Conservation (phyloP, 2,888 invertebrate genomes). For the Periphyllus acericola region DNA sequence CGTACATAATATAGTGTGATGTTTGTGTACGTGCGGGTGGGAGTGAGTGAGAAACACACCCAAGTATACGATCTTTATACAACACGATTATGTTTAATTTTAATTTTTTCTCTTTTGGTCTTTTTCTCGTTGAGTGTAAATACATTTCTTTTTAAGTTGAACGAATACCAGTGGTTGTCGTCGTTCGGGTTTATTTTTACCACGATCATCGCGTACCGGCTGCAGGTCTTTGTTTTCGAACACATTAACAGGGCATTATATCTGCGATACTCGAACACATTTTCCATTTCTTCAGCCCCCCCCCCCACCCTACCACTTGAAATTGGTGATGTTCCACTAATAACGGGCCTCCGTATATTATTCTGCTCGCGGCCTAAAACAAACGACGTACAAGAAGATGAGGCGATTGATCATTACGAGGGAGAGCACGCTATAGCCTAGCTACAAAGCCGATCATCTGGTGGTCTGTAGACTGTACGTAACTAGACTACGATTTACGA, state of each 20-base stretch:
- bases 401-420: slow-evolving; percentile 7
- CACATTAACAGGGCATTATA: slow-evolving; percentile 31
- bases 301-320: background rate
- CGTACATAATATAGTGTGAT: too few relatives aligned
- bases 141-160: slow-evolving; percentile 42
- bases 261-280: background rate
- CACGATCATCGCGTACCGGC: background rate
- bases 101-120: background rate
- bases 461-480: too few relatives aligned
- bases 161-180: background rate
- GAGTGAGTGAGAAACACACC: background rate
- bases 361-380: background rate
- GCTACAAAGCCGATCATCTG: too few relatives aligned
- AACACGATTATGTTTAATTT: too few relatives aligned
- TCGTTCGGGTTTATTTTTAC: background rate
- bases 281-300: too few relatives aligned
- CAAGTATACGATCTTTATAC: background rate
- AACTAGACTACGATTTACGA: background rate
- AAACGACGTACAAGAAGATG: slow-evolving; percentile 6
- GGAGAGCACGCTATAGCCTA: too few relatives aligned
- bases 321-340: background rate
- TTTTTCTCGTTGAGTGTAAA: slow-evolving; percentile 41
- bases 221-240: background rate
- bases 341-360: background rate
- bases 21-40: background rate